Percentiles rank a stretch among this genome's conserved stretches.
These are phyloP conservation scores for Premnoplex brunnescens DNA, from an alignment of 2,797 vertebrate species.

Conservation along the genomic window DNA sequence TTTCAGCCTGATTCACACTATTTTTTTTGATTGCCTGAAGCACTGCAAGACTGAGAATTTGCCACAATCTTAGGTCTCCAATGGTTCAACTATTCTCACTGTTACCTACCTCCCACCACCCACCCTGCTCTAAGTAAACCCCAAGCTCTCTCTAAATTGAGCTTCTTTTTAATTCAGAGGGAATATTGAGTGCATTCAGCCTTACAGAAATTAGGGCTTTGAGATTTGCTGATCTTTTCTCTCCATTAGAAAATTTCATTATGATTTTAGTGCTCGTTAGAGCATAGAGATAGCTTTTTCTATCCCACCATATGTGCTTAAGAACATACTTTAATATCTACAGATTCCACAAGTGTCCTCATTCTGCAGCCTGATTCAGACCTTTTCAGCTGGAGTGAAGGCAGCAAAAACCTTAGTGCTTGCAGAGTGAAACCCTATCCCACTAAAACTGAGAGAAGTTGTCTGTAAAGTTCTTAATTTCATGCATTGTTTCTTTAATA, in stretches of 20 bases:
- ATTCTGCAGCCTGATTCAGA: neutral
- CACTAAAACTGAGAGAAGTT: neutral
- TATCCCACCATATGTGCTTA: neutral
- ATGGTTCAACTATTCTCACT: neutral
- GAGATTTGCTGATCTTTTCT: conserved; percentile 5
- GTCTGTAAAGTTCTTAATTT: neutral
- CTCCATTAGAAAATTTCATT: conserved; percentile 12
- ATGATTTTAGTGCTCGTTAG: neutral
- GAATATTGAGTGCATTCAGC: neutral
- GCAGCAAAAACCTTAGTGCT: neutral
- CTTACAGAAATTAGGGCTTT: neutral
- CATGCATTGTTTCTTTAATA: neutral
- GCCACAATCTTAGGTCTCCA: neutral
- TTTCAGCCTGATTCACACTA: neutral
- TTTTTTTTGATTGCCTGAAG: neutral
- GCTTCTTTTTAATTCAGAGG: conserved; percentile 7
- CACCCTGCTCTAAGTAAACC: neutral
- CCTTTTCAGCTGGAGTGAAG: neutral
- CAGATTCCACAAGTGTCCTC: neutral
- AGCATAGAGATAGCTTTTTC: neutral
- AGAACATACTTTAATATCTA: neutral
- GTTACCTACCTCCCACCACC: fast-evolving
- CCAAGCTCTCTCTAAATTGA: neutral
- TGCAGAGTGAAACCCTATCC: neutral
- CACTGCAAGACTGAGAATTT: neutral